Evolutionary conservation across 2,113 vertebrate species (phyloP).

Genomic region (Anoplopoma fimbria): DNA sequence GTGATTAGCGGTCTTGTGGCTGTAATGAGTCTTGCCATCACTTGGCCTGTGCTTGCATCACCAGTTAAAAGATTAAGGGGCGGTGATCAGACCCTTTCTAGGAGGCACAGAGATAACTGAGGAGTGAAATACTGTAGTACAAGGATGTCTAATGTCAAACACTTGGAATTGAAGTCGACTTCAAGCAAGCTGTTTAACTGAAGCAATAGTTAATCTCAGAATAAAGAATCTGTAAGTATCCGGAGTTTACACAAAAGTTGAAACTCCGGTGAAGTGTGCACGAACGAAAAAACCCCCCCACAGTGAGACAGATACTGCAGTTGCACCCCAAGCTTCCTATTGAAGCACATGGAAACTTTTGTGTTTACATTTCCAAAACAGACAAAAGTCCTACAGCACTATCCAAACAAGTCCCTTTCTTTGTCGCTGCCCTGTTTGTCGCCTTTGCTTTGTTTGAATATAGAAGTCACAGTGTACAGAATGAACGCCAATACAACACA

Average conservation of each 20-base stretch:
- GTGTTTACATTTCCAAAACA: constrained; percentile 1
- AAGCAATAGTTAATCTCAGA: not conserved
- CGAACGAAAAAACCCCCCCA: not conserved
- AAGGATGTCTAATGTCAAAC: not conserved
- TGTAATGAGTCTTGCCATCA: constrained; percentile 62
- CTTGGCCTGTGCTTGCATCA: constrained; percentile 64
- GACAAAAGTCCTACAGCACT: not conserved
- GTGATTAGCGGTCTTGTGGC: constrained; percentile 54
- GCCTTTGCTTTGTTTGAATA: not conserved
- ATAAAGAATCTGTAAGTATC: not conserved
- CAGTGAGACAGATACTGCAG: not conserved
- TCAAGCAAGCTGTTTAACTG: not conserved
- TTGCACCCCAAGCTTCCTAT: not conserved
- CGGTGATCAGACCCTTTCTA: constrained; percentile 30
- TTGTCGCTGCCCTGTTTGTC: not conserved
- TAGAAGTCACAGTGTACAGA: not conserved
- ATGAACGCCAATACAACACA: not conserved
- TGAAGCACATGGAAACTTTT: not conserved
- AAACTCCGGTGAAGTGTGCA: not conserved
- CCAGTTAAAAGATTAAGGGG: constrained; percentile 5
- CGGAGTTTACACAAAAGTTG: not conserved
- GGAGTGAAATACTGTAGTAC: constrained; percentile 26
- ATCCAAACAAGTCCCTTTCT: not conserved
- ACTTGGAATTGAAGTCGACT: not conserved
- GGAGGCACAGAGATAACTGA: constrained; percentile 8